phyloP scores from a whole-genome alignment of 2,888 invertebrate genomes.

The Reticulitermes lucifugus region DNA sequence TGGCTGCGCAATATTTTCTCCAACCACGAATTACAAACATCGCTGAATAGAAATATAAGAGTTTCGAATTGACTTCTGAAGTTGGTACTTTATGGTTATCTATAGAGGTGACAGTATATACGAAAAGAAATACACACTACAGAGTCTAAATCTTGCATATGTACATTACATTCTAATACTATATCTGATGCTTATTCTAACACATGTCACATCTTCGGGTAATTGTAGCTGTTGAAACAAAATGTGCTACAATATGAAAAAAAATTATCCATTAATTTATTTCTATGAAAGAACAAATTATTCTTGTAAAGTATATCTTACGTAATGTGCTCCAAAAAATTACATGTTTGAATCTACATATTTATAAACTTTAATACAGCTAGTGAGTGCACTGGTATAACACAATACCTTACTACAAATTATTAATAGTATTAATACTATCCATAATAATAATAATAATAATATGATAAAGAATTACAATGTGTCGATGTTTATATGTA shows the following conservation, averaged over 20 bases:
- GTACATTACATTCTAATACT: neutral
- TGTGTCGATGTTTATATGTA: neutral
- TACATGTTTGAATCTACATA: neutral
- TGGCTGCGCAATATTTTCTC: neutral
- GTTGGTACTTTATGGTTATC: slow-evolving; percentile 19
- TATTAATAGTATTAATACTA: too few relatives aligned
- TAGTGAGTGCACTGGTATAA: too few relatives aligned
- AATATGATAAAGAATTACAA: too few relatives aligned
- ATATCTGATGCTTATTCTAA: neutral
- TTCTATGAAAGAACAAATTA: too few relatives aligned
- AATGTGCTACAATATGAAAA: neutral
- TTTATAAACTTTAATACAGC: too few relatives aligned
- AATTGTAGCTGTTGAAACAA: neutral
- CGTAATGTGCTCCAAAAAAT: neutral
- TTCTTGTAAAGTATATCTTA: too few relatives aligned
- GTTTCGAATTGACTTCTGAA: slow-evolving; percentile 40
- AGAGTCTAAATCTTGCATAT: neutral
- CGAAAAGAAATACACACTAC: neutral
- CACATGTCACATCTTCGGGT: neutral
- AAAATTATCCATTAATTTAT: too few relatives aligned
- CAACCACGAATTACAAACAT: slow-evolving; percentile 36
- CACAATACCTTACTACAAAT: too few relatives aligned
- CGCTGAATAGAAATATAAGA: slow-evolving; percentile 36
- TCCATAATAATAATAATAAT: too few relatives aligned
- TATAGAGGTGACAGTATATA: slow-evolving; percentile 10